Percentiles rank a stretch among this genome's conserved stretches.
phyloP scores from a whole-genome alignment of 2,797 vertebrate genomes.

The Eremophila alpestris region DNA sequence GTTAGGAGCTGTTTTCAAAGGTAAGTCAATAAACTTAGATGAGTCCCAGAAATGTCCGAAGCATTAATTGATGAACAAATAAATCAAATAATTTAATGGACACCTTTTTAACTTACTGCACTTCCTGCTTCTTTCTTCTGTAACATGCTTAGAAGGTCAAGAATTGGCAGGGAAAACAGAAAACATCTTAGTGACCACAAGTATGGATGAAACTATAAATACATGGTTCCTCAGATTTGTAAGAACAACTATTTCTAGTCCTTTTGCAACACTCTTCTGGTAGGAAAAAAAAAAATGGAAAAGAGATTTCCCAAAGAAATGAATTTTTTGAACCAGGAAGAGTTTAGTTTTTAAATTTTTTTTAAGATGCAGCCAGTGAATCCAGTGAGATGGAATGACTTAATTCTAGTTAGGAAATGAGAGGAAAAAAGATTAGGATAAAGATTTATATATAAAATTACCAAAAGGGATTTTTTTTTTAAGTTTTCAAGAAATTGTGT shows the following conservation, averaged over 20 bases:
- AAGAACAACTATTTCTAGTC: not conserved
- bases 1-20: not conserved
- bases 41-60: not conserved
- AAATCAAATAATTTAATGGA: not conserved
- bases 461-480: not conserved
- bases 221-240: not conserved
- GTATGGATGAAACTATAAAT: not conserved
- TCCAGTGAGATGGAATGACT: not conserved
- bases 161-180: not conserved
- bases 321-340: not conserved
- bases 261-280: fast-evolving
- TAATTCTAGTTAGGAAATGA: not conserved
- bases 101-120: not conserved
- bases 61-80: not conserved
- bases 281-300: not conserved
- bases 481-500: not conserved
- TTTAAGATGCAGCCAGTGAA: not conserved
- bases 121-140: not conserved
- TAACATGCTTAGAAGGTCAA: not conserved
- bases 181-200: not conserved
- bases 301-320: not conserved
- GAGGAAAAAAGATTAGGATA: not conserved
- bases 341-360: not conserved
- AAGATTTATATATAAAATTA: not conserved
- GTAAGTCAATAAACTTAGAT: not conserved